Percentiles rank a stretch among this genome's conserved stretches.
Conservation (phyloP, 2,888 invertebrate genomes). For the Agelastica alni region DNA sequence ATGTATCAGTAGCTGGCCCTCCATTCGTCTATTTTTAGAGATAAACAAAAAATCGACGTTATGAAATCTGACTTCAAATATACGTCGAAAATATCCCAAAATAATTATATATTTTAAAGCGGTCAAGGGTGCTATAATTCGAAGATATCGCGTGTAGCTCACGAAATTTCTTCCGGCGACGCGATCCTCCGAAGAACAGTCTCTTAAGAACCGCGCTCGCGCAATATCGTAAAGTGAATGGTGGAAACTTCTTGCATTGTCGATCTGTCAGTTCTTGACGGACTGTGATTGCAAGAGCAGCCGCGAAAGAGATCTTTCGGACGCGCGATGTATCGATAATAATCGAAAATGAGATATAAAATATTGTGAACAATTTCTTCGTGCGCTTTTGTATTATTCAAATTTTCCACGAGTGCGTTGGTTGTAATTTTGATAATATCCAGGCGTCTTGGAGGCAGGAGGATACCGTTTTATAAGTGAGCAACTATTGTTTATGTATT, state of each 20-base stretch:
- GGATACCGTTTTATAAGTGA: slow-evolving; percentile 18
- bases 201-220: slow-evolving; percentile 25
- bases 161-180: slow-evolving; percentile 19
- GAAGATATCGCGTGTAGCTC: too few species aligned
- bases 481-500: slow-evolving; percentile 17
- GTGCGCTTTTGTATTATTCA: too few species aligned
- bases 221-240: slow-evolving; percentile 39
- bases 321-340: slow-evolving; percentile 25
- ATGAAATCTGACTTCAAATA: too few species aligned
- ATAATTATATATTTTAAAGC: too few species aligned
- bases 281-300: slow-evolving; percentile 34
- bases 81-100: too few species aligned
- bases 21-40: too few species aligned
- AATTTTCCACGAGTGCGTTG: slow-evolving; percentile 18
- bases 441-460: slow-evolving; percentile 14
- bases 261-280: slow-evolving; percentile 48
- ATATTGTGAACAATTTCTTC: too few species aligned
- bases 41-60: too few species aligned
- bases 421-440: too few species aligned
- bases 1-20: too few species aligned
- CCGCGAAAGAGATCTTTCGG: slow-evolving; percentile 6
- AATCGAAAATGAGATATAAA: slow-evolving; percentile 28
- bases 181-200: slow-evolving; percentile 25
- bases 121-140: too few species aligned
- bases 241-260: slow-evolving; percentile 45